Conservation (phyloP, 2,113 vertebrate genomes). For the Peucedramus taeniatus region DNA sequence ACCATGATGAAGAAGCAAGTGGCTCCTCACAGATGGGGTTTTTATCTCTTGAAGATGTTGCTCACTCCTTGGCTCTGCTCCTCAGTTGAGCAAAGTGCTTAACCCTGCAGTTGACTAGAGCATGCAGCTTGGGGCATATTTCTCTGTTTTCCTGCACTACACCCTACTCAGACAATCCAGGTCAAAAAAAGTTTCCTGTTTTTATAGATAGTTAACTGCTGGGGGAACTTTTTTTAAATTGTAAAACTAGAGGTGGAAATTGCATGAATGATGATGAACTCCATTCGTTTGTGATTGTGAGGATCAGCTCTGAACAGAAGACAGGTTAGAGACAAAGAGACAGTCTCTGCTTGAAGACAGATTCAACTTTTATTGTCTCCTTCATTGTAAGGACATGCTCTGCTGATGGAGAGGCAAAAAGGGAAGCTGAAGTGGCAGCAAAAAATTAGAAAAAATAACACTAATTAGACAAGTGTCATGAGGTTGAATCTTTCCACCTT, state of each 20-base stretch:
- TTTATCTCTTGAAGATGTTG: not conserved
- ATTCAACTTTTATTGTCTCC: not conserved
- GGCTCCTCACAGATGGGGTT: not conserved
- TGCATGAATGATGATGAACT: not conserved
- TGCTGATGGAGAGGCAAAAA: not conserved
- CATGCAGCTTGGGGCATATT: not conserved
- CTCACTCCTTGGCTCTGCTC: not conserved
- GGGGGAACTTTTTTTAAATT: not conserved
- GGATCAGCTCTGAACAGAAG: not conserved
- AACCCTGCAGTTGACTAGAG: not conserved
- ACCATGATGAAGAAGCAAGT: accelerated
- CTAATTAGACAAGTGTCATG: not conserved
- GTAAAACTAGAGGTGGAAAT: not conserved
- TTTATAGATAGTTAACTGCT: not conserved
- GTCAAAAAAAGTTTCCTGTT: not conserved
- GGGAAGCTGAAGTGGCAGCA: not conserved
- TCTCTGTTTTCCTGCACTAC: not conserved
- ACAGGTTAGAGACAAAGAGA: not conserved
- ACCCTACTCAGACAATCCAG: not conserved
- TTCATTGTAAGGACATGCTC: not conserved
- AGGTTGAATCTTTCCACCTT: not conserved
- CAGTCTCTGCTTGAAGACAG: not conserved
- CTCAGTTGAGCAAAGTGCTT: not conserved
- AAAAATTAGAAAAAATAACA: not conserved
- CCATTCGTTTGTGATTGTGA: not conserved